Evolutionary conservation across 2,888 invertebrate species (phyloP).

Genomic region (Thyatira batis): DNA sequence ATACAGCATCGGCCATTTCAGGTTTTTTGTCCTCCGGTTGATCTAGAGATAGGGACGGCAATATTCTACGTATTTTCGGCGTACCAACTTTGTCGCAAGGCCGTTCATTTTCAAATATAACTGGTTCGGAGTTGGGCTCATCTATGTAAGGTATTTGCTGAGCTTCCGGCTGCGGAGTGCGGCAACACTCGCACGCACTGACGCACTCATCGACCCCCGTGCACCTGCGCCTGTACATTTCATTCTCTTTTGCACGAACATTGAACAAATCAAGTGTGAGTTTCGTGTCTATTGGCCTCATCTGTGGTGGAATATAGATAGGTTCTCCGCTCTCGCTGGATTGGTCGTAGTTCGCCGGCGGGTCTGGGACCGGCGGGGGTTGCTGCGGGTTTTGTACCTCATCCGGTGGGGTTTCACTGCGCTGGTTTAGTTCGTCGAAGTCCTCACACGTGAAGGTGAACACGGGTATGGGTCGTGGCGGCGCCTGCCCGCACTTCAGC

Average conservation of each 20-base stretch:
- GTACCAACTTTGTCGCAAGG: slow-evolving; percentile 54
- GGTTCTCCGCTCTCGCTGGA: slow-evolving; percentile 61
- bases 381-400: slow-evolving; percentile 32
- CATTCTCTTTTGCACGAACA: slow-evolving; percentile 41
- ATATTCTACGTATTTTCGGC: slow-evolving; percentile 70
- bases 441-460: slow-evolving; percentile 77
- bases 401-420: slow-evolving; percentile 33
- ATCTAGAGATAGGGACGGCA: slow-evolving; percentile 71
- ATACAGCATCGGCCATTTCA: slow-evolving; percentile 64
- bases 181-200: slow-evolving; percentile 75
- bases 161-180: slow-evolving; percentile 70
- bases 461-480: slow-evolving; percentile 61
- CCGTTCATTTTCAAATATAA: slow-evolving; percentile 71
- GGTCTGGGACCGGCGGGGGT: slow-evolving; percentile 55
- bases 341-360: slow-evolving; percentile 53
- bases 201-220: slow-evolving; percentile 70
- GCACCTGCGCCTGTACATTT: slow-evolving; percentile 55
- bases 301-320: slow-evolving; percentile 63
- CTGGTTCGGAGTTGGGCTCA: slow-evolving; percentile 70
- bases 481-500: slow-evolving; percentile 33
- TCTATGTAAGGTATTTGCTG: slow-evolving; percentile 75
- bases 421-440: slow-evolving; percentile 54
- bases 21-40: slow-evolving; percentile 52
- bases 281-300: slow-evolving; percentile 69
- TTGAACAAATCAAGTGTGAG: slow-evolving; percentile 67